phyloP scores from a whole-genome alignment of 2,113 vertebrate genomes.

The Hemiprocne comata region DNA sequence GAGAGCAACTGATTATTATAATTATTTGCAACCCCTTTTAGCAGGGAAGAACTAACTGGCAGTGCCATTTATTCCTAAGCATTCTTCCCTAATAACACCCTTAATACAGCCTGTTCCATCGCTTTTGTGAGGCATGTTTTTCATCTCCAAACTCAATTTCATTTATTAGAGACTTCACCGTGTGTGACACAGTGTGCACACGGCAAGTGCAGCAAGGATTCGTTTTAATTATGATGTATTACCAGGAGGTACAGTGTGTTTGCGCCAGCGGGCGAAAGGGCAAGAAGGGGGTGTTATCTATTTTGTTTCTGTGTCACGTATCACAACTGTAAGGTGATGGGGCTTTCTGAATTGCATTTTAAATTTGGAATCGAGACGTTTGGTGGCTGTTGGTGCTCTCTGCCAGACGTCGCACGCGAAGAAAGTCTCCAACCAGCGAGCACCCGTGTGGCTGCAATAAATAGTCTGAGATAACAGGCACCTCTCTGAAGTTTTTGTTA shows the following conservation, averaged over 20 bases:
- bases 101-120: slow-evolving; percentile 19
- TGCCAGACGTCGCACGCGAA: accelerated
- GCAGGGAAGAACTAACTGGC: neutral
- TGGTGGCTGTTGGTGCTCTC: neutral
- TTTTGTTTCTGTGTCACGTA: neutral
- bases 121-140: slow-evolving; percentile 56
- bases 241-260: neutral
- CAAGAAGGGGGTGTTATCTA: neutral
- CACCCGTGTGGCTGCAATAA: slow-evolving; percentile 45
- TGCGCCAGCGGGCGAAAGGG: neutral
- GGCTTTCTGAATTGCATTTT: neutral
- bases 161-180: slow-evolving; percentile 29
- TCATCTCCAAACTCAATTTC: slow-evolving; percentile 56
- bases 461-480: slow-evolving; percentile 65
- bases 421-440: neutral
- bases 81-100: slow-evolving; percentile 56
- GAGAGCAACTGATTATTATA: slow-evolving; percentile 16
- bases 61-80: slow-evolving; percentile 4
- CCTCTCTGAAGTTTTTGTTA: slow-evolving; percentile 34
- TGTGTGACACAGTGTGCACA: slow-evolving; percentile 13
- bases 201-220: slow-evolving; percentile 23
- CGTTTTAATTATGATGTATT: slow-evolving; percentile 3
- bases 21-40: slow-evolving; percentile 32
- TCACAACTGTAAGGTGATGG: neutral
- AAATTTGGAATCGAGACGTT: neutral